Conservation (phyloP, 1,140 invertebrate genomes). For the Carposina sasakii region DNA sequence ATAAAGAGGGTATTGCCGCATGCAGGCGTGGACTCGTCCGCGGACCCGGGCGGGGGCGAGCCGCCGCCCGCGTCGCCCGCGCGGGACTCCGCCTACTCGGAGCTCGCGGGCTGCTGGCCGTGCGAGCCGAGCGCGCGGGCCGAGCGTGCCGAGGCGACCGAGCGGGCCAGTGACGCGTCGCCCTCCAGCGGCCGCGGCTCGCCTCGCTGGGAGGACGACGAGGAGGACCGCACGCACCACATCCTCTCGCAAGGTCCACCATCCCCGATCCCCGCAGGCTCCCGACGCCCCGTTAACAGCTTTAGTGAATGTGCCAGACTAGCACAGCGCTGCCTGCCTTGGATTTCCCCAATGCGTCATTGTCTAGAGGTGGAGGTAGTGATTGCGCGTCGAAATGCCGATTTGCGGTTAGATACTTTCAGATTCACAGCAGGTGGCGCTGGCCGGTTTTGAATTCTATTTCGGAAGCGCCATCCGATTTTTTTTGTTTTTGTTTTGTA, state of each 20-base stretch:
- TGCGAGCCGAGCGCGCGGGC: conserved; percentile 47
- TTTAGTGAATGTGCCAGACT: too few species aligned
- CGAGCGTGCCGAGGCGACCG: conserved; percentile 41
- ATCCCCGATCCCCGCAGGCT: conserved; percentile 20
- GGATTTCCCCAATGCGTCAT: conserved; percentile 8
- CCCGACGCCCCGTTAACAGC: too few species aligned
- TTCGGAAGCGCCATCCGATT: conserved; percentile 59
- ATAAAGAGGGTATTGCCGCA: conserved; percentile 30
- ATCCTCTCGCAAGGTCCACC: conserved; percentile 59
- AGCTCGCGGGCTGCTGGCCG: conserved; percentile 72
- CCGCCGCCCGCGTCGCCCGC: conserved; percentile 60
- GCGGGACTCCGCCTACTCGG: conserved; percentile 69
- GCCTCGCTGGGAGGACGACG: conserved; percentile 71
- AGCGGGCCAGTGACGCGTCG: conserved; percentile 30
- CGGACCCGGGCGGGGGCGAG: conserved; percentile 60
- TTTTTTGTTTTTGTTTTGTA: conserved; percentile 18
- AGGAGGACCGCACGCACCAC: conserved; percentile 51
- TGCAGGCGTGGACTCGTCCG: conserved; percentile 62
- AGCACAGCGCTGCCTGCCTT: conserved; percentile 50
- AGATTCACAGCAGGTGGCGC: conserved; percentile 48
- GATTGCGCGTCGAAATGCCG: conserved; percentile 42
- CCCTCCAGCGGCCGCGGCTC: conserved; percentile 71
- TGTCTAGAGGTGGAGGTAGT: conserved; percentile 47
- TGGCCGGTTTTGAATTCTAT: conserved; percentile 35
- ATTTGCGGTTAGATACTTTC: too few species aligned